phyloP scores from a whole-genome alignment of 92 coral and sea anemone genomes.

The Phenganax stokvisi region DNA sequence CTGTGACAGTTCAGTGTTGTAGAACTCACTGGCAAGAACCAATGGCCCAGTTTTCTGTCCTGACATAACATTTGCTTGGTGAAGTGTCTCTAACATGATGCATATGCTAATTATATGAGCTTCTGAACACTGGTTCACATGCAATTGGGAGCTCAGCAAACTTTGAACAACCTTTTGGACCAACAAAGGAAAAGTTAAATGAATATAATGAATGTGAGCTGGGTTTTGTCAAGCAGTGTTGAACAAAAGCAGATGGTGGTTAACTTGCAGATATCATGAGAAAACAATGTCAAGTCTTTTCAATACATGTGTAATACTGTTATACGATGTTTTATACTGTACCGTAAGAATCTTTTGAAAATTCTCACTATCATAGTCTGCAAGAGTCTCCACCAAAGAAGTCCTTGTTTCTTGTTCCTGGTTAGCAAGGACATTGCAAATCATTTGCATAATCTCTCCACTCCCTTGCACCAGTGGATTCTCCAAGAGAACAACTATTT shows the following conservation, averaged over 20 bases:
- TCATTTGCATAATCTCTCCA: conserved; percentile 63
- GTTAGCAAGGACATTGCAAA: conserved; percentile 59
- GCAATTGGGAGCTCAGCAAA: conserved; percentile 63
- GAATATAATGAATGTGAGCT: too few relatives aligned
- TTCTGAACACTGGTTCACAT: conserved; percentile 64
- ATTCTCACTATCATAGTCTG: conserved; percentile 43
- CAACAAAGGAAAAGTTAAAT: not conserved
- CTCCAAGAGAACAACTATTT: conserved; percentile 68
- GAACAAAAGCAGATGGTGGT: not conserved
- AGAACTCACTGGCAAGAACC: conserved; percentile 60
- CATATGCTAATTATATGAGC: conserved; percentile 65
- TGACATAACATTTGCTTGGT: conserved; percentile 51
- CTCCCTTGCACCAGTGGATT: conserved; percentile 72
- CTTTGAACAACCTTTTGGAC: conserved; percentile 58
- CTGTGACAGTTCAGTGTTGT: conserved; percentile 84
- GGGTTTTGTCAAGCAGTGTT: not conserved
- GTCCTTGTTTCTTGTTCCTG: conserved; percentile 53
- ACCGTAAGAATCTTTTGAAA: conserved; percentile 68
- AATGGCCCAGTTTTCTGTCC: conserved; percentile 23
- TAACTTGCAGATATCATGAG: not conserved
- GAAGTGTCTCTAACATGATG: conserved; percentile 53
- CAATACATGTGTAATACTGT: too few relatives aligned
- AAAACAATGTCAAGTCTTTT: too few relatives aligned
- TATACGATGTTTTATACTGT: not conserved
- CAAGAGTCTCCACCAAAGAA: conserved; percentile 51